Evolutionary conservation across 2,113 vertebrate species (phyloP).

Genomic region (Solea senegalensis): DNA sequence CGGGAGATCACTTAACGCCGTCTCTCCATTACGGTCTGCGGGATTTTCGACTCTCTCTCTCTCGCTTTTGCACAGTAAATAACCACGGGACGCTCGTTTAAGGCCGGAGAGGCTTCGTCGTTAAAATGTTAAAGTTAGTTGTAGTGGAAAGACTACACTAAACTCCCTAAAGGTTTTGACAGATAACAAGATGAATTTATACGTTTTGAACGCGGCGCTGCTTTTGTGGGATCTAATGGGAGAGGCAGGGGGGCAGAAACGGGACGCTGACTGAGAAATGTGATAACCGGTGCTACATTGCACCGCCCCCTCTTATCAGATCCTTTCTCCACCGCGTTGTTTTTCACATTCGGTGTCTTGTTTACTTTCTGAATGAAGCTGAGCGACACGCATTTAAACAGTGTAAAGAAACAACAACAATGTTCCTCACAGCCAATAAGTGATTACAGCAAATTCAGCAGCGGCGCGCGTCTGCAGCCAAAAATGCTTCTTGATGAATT

Average conservation of each 20-base stretch:
- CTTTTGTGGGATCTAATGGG: too few relatives aligned
- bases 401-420: neutral
- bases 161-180: slow-evolving; percentile 42
- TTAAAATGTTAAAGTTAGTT: slow-evolving; percentile 60
- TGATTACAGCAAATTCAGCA: slow-evolving; percentile 42
- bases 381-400: slow-evolving; percentile 1
- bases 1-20: neutral
- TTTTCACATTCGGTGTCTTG: neutral
- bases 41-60: slow-evolving; percentile 24
- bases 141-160: slow-evolving; percentile 22
- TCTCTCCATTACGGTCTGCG: slow-evolving; percentile 33
- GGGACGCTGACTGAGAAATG: slow-evolving; percentile 47
- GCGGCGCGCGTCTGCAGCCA: slow-evolving; percentile 18
- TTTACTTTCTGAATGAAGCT: slow-evolving; percentile 14
- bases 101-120: slow-evolving; percentile 47
- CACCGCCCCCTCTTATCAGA: too few relatives aligned
- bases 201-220: slow-evolving; percentile 26
- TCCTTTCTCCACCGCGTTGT: neutral
- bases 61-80: slow-evolving; percentile 26
- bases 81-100: slow-evolving; percentile 34
- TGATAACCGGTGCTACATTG: slow-evolving; percentile 27
- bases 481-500: slow-evolving; percentile 47
- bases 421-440: slow-evolving; percentile 13
- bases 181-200: slow-evolving; percentile 38
- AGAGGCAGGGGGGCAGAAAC: slow-evolving; percentile 43